Conservation (phyloP, 1,140 invertebrate species). For the Drosophila kikkawai region DNA sequence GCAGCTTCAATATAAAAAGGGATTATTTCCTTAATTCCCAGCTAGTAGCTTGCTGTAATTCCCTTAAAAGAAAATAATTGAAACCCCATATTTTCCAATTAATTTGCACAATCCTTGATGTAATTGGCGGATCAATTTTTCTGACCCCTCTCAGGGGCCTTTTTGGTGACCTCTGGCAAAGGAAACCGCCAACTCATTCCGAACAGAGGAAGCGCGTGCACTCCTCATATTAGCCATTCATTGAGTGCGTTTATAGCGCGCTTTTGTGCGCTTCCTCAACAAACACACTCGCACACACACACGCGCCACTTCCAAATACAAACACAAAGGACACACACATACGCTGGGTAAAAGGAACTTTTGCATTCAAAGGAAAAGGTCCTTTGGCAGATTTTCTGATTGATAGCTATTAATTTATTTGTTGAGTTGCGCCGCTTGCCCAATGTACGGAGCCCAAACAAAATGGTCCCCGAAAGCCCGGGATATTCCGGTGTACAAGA, state of each 20-base stretch:
- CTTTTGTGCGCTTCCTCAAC: slow-evolving; percentile 59
- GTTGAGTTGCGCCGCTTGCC: slow-evolving; percentile 60
- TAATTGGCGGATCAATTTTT: slow-evolving; percentile 16
- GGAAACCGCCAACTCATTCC: slow-evolving; percentile 19
- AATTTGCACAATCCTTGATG: slow-evolving; percentile 8
- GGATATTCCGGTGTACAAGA: not conserved
- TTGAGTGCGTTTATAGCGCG: slow-evolving; percentile 75
- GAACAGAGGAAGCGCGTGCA: slow-evolving; percentile 41
- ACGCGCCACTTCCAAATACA: slow-evolving; percentile 8
- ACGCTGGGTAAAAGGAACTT: slow-evolving; percentile 45
- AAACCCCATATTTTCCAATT: slow-evolving; percentile 13
- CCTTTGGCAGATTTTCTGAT: slow-evolving; percentile 81
- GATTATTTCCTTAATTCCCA: not conserved
- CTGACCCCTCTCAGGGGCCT: not conserved
- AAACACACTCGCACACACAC: slow-evolving; percentile 15
- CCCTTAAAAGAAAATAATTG: slow-evolving; percentile 1
- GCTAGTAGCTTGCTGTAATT: not conserved
- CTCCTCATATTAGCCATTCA: slow-evolving; percentile 79
- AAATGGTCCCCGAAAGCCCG: slow-evolving; percentile 7
- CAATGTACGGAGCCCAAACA: slow-evolving; percentile 9
- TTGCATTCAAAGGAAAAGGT: slow-evolving; percentile 79
- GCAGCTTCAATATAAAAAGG: too few relatives aligned
- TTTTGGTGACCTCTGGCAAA: slow-evolving; percentile 23
- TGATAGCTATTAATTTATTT: slow-evolving; percentile 84
- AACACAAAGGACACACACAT: slow-evolving; percentile 24